Evolutionary conservation across 1,140 invertebrate species (phyloP).

Genomic region (Pinna nobilis): DNA sequence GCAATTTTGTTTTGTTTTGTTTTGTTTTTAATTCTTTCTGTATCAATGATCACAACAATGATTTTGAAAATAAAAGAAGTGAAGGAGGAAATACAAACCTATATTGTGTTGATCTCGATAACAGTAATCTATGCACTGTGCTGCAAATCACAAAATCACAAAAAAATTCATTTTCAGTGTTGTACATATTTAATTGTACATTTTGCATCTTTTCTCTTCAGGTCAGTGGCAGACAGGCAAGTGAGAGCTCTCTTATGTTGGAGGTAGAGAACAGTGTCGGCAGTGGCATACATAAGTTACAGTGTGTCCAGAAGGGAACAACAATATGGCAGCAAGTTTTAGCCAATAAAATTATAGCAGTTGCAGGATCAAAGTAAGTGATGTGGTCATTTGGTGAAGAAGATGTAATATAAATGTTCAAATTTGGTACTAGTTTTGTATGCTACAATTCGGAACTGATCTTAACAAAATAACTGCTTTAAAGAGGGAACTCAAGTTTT

Average conservation of each 20-base stretch:
- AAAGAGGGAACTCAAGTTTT: too few relatives aligned
- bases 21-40: too few relatives aligned
- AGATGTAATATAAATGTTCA: neutral
- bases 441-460: too few relatives aligned
- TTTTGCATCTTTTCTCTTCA: neutral
- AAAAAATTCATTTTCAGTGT: neutral
- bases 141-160: neutral
- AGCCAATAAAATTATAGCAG: conserved; percentile 42
- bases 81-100: too few relatives aligned
- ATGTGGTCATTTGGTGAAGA: neutral
- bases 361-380: conserved; percentile 45
- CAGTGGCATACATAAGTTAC: conserved; percentile 54
- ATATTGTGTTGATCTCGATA: too few relatives aligned
- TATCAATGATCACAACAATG: neutral
- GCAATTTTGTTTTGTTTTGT: too few relatives aligned
- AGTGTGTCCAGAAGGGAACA: conserved; percentile 42
- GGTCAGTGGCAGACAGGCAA: conserved; percentile 20
- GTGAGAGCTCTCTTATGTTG: conserved; percentile 24
- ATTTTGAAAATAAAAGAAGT: neutral
- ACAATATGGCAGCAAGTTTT: conserved; percentile 60
- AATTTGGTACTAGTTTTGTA: too few relatives aligned
- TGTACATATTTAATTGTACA: too few relatives aligned
- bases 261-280: conserved; percentile 66
- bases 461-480: too few relatives aligned
- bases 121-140: neutral